phyloP scores from a whole-genome alignment of 1,140 invertebrate species.

The Campoletis sonorensis region DNA sequence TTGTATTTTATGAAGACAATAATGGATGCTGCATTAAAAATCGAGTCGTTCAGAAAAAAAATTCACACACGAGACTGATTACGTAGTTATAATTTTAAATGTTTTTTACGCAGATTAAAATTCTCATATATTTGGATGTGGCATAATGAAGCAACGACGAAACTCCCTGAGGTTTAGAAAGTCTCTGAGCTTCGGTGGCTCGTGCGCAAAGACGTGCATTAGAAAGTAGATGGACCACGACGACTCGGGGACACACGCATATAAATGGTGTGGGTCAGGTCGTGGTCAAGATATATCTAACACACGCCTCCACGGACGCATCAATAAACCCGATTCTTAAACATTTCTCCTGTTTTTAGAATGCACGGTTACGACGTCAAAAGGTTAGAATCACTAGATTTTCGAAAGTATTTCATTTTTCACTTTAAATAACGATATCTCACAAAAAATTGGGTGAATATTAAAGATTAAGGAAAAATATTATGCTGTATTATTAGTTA shows the following conservation, averaged over 20 bases:
- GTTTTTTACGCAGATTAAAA: not conserved
- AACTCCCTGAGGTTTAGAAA: not conserved
- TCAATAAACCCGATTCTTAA: not conserved
- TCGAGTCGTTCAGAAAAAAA: no score
- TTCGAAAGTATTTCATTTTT: no score
- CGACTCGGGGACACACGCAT: constrained; percentile 13
- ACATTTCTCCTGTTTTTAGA: not conserved
- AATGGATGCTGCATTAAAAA: no score
- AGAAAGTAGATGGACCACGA: constrained; percentile 10
- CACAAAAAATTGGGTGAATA: no score
- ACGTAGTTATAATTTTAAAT: not conserved
- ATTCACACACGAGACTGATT: not conserved
- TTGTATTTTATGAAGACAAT: no score
- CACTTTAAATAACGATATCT: no score
- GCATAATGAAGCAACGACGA: not conserved
- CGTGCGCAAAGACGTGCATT: not conserved
- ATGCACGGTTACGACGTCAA: no score
- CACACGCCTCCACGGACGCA: not conserved
- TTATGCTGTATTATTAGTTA: not conserved
- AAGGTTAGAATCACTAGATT: no score
- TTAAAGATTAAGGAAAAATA: no score
- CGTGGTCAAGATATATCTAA: not conserved
- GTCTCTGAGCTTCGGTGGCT: not conserved
- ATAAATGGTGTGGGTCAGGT: not conserved
- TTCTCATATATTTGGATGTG: not conserved